phyloP scores from a whole-genome alignment of 2,113 vertebrate species.

The Suricata suricatta region DNA sequence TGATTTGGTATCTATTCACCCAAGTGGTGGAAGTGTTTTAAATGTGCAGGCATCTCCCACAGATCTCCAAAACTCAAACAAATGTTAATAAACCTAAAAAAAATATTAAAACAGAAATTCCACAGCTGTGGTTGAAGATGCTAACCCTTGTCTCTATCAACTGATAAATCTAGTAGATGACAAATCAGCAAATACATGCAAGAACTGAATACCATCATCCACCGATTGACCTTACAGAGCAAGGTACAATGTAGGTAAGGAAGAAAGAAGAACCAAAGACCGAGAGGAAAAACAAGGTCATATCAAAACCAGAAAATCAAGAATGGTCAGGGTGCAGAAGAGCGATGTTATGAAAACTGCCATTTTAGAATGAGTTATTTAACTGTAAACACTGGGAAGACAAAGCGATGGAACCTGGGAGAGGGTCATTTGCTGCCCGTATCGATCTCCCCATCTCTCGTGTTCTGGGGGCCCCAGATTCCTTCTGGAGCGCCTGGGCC shows the following conservation, averaged over 20 bases:
- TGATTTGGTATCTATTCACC: background rate
- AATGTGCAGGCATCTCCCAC: background rate
- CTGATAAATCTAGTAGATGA: background rate
- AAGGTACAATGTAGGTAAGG: background rate
- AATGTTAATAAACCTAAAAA: background rate
- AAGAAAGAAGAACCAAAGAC: background rate
- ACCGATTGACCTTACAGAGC: background rate
- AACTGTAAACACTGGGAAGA: background rate
- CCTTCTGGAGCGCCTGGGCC: background rate
- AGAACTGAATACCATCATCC: background rate
- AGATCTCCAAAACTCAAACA: background rate
- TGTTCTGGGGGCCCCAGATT: background rate
- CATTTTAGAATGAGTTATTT: background rate
- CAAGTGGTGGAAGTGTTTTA: background rate
- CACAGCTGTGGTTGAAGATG: background rate
- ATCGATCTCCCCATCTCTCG: background rate
- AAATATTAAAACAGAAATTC: background rate
- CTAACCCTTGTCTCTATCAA: background rate
- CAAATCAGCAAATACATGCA: background rate
- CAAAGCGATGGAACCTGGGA: background rate
- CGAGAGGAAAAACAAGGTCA: background rate
- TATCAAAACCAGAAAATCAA: background rate
- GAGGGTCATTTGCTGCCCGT: background rate
- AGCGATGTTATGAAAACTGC: background rate
- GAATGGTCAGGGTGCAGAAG: background rate